Evolutionary conservation across 1,140 invertebrate genomes (phyloP).

Genomic region (Drosophila pachea): DNA sequence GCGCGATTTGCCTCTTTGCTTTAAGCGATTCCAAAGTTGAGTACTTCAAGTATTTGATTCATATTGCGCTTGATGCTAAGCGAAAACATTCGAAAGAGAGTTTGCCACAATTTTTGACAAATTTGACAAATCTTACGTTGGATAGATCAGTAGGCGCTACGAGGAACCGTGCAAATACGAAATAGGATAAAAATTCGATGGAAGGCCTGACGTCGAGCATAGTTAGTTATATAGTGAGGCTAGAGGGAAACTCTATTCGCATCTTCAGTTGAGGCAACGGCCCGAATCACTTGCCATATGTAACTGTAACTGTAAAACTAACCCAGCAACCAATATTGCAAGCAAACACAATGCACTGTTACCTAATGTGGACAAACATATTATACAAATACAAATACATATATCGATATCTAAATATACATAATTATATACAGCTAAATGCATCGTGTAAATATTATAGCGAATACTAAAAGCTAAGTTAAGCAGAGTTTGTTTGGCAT

Average conservation of each 20-base stretch:
- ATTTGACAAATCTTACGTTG: neutral
- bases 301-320: constrained; percentile 18
- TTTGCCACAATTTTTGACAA: constrained; percentile 1
- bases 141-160: constrained; percentile 12
- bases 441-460: constrained; percentile 60
- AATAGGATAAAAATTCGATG: neutral
- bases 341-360: constrained; percentile 52
- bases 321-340: constrained; percentile 25
- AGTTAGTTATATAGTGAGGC: constrained; percentile 22
- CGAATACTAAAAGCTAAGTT: constrained; percentile 35
- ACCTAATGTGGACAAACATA: constrained; percentile 50
- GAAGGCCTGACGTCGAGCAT: neutral
- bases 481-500: constrained; percentile 29
- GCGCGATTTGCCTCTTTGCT: constrained; percentile 43
- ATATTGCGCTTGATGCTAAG: constrained; percentile 7
- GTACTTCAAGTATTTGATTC: constrained; percentile 18
- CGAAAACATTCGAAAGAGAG: constrained; percentile 14
- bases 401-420: constrained; percentile 17
- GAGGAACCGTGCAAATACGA: constrained; percentile 16
- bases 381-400: constrained; percentile 23
- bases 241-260: neutral
- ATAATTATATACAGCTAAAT: constrained; percentile 8
- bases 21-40: constrained; percentile 46
- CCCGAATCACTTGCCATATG: constrained; percentile 26
- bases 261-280: constrained; percentile 24